Evolutionary conservation across 2,113 vertebrate species (phyloP).

Genomic region (Microcebus ravelobensis): DNA sequence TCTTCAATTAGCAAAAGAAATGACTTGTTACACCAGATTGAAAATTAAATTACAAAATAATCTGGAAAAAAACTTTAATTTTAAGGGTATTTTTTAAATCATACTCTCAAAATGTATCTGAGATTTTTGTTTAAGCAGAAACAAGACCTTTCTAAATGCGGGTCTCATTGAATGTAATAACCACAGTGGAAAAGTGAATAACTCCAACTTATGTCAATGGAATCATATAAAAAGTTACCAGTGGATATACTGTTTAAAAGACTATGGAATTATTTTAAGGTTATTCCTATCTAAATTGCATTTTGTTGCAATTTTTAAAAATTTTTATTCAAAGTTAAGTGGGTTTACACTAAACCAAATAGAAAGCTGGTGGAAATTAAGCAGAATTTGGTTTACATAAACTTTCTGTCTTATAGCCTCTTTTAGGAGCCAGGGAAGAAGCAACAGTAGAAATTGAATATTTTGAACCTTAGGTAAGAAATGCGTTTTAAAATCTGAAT

Average conservation of each 20-base stretch:
- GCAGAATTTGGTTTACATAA: neutral
- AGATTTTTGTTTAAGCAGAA: constrained; percentile 5
- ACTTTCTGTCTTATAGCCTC: neutral
- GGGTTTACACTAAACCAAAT: neutral
- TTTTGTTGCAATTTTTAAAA: neutral
- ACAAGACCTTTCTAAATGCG: neutral
- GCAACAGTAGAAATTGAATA: neutral
- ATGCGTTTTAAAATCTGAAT: neutral
- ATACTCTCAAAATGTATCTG: neutral
- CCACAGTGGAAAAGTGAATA: neutral
- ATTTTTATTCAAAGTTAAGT: constrained; percentile 27
- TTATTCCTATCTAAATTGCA: neutral
- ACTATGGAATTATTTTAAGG: neutral
- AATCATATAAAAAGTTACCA: neutral
- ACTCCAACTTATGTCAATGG: neutral
- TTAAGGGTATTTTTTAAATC: constrained; percentile 33
- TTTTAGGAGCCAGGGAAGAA: neutral
- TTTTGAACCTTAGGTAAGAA: neutral
- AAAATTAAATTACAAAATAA: neutral
- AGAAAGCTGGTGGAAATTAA: neutral
- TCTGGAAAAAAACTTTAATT: neutral
- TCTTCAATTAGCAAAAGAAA: constrained; percentile 8
- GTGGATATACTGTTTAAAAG: neutral
- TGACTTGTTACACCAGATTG: neutral
- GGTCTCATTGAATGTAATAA: neutral